Evolutionary conservation across 1,140 invertebrate genomes (phyloP).

Genomic region (Drosophila sulfurigaster): DNA sequence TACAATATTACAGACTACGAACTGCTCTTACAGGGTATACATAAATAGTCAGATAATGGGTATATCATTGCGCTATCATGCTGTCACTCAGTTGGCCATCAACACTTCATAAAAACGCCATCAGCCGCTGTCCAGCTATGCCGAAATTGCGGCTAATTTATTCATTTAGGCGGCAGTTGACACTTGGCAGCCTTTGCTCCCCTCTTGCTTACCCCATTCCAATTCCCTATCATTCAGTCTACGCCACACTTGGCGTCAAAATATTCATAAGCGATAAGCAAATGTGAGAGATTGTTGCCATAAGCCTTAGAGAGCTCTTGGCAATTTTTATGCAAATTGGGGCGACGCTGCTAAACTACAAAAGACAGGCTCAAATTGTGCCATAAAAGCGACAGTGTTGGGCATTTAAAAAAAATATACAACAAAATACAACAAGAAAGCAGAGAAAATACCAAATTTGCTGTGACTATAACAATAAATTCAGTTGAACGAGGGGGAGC

Average conservation of each 20-base stretch:
- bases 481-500: constrained; percentile 4
- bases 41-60: constrained; percentile 2
- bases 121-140: constrained; percentile 37
- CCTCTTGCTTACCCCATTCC: neutral
- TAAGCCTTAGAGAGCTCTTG: constrained; percentile 13
- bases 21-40: constrained; percentile 1
- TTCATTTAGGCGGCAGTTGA: constrained; percentile 67
- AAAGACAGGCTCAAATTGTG: constrained; percentile 60
- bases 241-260: constrained; percentile 52
- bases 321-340: constrained; percentile 76
- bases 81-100: constrained; percentile 29
- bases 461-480: constrained; percentile 65
- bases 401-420: constrained; percentile 65
- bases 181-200: constrained; percentile 50
- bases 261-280: constrained; percentile 78
- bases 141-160: constrained; percentile 63
- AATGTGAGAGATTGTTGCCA: constrained; percentile 57
- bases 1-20: neutral
- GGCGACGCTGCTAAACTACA: constrained; percentile 50
- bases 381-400: constrained; percentile 70
- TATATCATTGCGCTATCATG: neutral
- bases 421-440: neutral
- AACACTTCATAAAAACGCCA: constrained; percentile 73
- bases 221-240: neutral
- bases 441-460: constrained; percentile 50